Evolutionary conservation across 2,113 vertebrate genomes (phyloP), one percentile per base, ranked within the genome.

Genomic region (Colius striatus): DNA sequence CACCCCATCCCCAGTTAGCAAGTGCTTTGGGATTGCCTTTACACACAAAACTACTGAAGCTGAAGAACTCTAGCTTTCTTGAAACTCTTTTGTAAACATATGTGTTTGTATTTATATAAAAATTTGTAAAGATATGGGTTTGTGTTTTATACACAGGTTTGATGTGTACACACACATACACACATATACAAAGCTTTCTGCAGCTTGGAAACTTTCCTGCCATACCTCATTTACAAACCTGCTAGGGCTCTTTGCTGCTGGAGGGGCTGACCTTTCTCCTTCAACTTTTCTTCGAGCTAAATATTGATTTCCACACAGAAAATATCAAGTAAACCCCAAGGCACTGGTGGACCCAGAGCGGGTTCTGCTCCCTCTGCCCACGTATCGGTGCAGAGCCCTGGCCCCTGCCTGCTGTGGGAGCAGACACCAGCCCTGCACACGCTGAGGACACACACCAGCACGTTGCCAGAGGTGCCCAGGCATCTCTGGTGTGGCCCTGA

Each of bases 361-460:
- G 26, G 26, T 26, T 70, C 72, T 78, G 25, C 54, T 87, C 19
- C 34, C 2, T 1, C 13, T 36, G 16, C 11, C n/a, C 27, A 4
- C 26, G 68, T 60, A 18, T 12, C 11, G 8, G 27, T 63, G 29
- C 61, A 58, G 53, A 87, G 25, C 36, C 25, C 9, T 29, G 11
- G 47, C 58, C 45, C 74, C 50, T 61, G 25, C 45, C 34, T 68
- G 54, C 50, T 84, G 48, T 4, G 16, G 68, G 48, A 91, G 57
- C 57, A 91, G 89, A 50, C 15, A 32, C 20, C 29, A 48, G 53
- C 72, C 38, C 60, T 29, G 36, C 36, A 6, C 26, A 30, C 1
- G 3, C 21, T 32, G 1, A 2, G 80, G 48, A 36, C 30, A 22
- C 41, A 30, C 3, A 45, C n/a, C 50, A 50, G 47, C 1, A 2